Evolutionary conservation across 2,888 invertebrate genomes (phyloP).

Genomic region (Rotaria magnacalcarata): DNA sequence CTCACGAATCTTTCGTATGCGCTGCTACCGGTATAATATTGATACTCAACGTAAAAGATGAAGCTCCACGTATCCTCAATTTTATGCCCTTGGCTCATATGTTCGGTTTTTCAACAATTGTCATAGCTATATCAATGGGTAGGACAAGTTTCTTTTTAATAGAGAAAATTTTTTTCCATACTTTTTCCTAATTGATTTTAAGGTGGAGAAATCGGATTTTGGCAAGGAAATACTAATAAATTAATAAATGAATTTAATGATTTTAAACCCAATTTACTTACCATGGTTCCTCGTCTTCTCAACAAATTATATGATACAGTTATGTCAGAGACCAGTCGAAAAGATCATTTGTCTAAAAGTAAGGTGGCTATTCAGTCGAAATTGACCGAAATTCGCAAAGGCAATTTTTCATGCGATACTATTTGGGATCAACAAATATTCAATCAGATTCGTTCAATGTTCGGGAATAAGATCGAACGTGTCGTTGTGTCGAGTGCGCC

Average conservation of each 20-base stretch:
- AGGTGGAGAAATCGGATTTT: constrained; percentile 69
- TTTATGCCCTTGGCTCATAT: constrained; percentile 94
- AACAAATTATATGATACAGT: constrained; percentile 86
- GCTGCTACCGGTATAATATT: not conserved
- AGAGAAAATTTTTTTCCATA: not conserved
- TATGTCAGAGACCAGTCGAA: not conserved
- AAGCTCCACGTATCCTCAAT: constrained; percentile 65
- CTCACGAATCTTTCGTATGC: constrained; percentile 49
- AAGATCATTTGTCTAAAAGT: constrained; percentile 51
- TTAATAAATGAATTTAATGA: constrained; percentile 54
- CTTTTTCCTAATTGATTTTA: not conserved
- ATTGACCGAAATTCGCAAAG: constrained; percentile 71
- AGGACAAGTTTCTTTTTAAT: not conserved
- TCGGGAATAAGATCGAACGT: constrained; percentile 82
- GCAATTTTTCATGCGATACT: constrained; percentile 78
- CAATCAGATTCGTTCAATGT: constrained; percentile 81
- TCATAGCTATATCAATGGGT: not conserved
- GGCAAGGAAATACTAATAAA: constrained; percentile 53
- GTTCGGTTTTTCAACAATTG: constrained; percentile 70
- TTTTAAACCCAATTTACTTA: constrained; percentile 71
- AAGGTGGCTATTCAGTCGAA: constrained; percentile 83
- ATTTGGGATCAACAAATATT: constrained; percentile 89
- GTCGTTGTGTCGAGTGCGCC: constrained; percentile 93
- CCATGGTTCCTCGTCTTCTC: constrained; percentile 87
- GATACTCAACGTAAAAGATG: not conserved